These are phyloP conservation scores for Corapipo altera DNA, from an alignment of 2,113 vertebrate species.

Conservation along the genomic window DNA sequence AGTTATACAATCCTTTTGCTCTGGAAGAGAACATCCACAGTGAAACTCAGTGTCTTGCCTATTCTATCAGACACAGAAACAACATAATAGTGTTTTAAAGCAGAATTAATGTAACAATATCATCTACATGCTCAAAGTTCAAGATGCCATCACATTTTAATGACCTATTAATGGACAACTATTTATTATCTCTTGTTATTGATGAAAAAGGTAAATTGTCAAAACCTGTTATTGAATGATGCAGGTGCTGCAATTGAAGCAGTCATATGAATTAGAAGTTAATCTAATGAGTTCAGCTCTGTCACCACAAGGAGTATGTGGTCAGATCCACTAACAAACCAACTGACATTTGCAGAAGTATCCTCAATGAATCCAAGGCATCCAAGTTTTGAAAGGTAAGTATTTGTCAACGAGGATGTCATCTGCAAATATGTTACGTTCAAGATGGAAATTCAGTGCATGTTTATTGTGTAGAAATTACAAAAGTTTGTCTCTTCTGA, in stretches of 20 bases:
- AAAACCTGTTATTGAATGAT: not conserved
- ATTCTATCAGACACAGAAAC: not conserved
- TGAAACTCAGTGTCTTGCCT: not conserved
- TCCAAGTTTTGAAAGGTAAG: constrained; percentile 31
- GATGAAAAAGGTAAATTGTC: not conserved
- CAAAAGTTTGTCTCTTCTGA: not conserved
- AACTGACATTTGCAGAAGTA: constrained; percentile 44
- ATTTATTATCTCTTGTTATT: not conserved
- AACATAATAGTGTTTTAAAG: not conserved
- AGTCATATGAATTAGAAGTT: not conserved
- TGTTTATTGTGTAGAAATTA: not conserved
- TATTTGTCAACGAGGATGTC: constrained; percentile 11
- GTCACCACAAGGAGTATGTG: not conserved
- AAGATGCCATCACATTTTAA: not conserved
- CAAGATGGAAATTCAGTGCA: not conserved
- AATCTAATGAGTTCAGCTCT: not conserved
- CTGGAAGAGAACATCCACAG: not conserved
- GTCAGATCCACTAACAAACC: constrained; percentile 49
- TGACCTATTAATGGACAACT: not conserved
- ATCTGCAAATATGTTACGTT: not conserved
- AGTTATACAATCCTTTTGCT: not conserved
- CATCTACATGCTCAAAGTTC: not conserved
- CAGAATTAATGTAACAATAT: not conserved
- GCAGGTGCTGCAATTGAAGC: not conserved
- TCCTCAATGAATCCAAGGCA: constrained; percentile 40